These are phyloP conservation scores for Oligia latruncula DNA, from an alignment of 2,888 invertebrate genomes.

Conservation along the genomic window DNA sequence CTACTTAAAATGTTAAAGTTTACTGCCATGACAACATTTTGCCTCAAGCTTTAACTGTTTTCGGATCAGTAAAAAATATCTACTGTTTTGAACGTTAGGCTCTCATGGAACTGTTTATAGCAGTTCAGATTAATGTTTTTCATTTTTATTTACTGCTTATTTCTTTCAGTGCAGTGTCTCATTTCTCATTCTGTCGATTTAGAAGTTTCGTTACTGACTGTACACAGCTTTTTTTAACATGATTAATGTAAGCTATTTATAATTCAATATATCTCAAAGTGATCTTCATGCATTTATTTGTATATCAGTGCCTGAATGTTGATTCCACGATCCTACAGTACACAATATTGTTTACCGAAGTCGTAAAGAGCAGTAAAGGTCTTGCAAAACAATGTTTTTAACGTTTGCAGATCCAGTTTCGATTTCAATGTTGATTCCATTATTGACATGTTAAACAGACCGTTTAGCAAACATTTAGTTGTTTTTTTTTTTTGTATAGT, in stretches of 20 bases:
- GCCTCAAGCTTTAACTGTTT: too few species aligned
- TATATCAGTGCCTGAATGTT: slow-evolving; percentile 16
- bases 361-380: slow-evolving; percentile 28
- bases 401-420: slow-evolving; percentile 11
- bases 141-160: too few species aligned
- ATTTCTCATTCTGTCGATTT: background rate
- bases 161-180: background rate
- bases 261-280: background rate
- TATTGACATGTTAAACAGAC: slow-evolving; percentile 26
- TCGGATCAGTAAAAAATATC: too few species aligned
- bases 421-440: slow-evolving; percentile 27
- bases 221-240: background rate
- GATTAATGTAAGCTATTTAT: background rate
- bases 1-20: too few species aligned
- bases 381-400: slow-evolving; percentile 28
- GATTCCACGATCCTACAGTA: slow-evolving; percentile 9
- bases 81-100: too few species aligned
- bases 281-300: background rate
- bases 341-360: slow-evolving; percentile 30
- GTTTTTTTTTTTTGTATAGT: background rate
- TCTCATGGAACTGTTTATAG: too few species aligned
- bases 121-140: too few species aligned
- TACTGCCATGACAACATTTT: too few species aligned
- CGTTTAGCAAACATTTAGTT: slow-evolving; percentile 27
- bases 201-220: background rate